phyloP scores from a whole-genome alignment of 2,113 vertebrate species.

The Amia ocellicauda region DNA sequence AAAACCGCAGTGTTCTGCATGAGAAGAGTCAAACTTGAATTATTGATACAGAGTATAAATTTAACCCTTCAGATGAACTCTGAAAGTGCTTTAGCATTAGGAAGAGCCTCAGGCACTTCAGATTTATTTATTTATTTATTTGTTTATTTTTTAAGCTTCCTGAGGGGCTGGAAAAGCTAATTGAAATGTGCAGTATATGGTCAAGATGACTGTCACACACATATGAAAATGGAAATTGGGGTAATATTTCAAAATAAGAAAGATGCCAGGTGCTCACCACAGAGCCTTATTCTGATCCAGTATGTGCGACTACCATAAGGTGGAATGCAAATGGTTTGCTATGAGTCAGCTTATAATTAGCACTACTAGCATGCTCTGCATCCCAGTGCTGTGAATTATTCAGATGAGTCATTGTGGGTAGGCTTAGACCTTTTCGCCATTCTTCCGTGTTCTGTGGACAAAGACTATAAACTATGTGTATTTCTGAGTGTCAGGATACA shows the following conservation, averaged over 20 bases:
- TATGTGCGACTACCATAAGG: background rate
- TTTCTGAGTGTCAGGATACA: no score
- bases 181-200: slow-evolving; percentile 2
- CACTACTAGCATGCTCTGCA: slow-evolving; percentile 1
- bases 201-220: background rate
- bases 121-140: no score
- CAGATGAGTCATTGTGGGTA: background rate
- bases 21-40: no score
- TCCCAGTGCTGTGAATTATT: background rate
- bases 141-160: no score
- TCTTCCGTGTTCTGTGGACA: slow-evolving; percentile 1
- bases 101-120: no score
- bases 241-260: no score
- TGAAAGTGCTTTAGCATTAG: no score
- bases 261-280: no score
- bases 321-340: slow-evolving; percentile 13
- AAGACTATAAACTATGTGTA: background rate
- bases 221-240: slow-evolving; percentile 6
- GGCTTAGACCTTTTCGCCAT: slow-evolving; percentile 9
- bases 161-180: background rate
- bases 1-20: no score
- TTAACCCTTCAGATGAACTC: no score
- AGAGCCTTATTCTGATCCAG: background rate
- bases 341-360: slow-evolving; percentile 17
- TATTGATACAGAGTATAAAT: no score